phyloP scores from a whole-genome alignment of 2,113 vertebrate genomes.

The Phaetusa simplex region DNA sequence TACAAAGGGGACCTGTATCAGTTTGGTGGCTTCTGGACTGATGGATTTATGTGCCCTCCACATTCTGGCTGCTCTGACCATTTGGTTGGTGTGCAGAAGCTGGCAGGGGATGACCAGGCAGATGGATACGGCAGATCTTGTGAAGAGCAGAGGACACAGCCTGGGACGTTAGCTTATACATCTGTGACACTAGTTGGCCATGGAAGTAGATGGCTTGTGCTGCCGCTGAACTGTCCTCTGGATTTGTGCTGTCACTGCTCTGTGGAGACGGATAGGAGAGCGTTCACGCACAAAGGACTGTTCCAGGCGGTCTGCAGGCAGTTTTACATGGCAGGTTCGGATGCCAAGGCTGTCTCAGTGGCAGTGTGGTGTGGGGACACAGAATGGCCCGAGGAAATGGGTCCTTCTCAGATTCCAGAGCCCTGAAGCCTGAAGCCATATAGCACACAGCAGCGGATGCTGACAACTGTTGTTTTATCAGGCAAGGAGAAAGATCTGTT shows the following conservation, averaged over 20 bases:
- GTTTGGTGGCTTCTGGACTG: background rate
- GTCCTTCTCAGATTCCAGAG: background rate
- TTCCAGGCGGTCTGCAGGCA: background rate
- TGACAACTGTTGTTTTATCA: background rate
- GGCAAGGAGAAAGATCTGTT: background rate
- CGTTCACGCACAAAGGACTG: rapidly evolving
- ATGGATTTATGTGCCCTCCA: background rate
- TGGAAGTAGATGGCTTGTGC: background rate
- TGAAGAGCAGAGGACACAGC: background rate
- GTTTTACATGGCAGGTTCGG: rapidly evolving
- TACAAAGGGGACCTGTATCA: background rate
- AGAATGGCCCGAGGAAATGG: background rate
- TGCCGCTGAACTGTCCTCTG: background rate
- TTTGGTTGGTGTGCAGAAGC: background rate
- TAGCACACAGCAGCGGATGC: background rate
- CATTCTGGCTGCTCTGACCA: background rate
- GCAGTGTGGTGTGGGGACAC: background rate
- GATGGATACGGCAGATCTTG: background rate
- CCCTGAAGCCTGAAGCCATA: rapidly evolving
- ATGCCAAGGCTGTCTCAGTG: background rate
- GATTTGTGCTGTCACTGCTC: background rate
- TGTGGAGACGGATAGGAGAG: background rate
- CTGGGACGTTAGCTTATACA: background rate
- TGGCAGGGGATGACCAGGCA: background rate
- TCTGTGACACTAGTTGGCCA: background rate